These are phyloP conservation scores for Ridgeia piscesae DNA, from an alignment of 1,140 invertebrate species.

Conservation along the genomic window DNA sequence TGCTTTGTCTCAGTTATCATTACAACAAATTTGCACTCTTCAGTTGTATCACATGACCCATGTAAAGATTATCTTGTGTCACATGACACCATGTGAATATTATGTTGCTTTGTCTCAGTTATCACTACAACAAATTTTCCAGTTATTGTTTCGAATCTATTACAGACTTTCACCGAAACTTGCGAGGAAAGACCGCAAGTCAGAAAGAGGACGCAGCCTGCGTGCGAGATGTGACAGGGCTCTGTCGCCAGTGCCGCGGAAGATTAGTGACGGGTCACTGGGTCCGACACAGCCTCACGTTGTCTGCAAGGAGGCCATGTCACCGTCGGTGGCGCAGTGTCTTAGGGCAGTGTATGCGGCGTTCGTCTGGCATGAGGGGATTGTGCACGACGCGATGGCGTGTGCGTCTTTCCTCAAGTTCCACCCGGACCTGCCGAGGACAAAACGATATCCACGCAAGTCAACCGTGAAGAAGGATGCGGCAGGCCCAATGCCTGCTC, in stretches of 20 bases:
- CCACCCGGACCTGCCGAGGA: conserved; percentile 73
- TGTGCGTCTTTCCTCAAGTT: conserved; percentile 95
- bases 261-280: conserved; percentile 38
- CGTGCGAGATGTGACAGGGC: conserved; percentile 65
- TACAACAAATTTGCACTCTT: no score
- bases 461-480: neutral
- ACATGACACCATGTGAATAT: no score
- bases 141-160: no score
- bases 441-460: neutral
- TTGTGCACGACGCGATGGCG: conserved; percentile 96
- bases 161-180: conserved; percentile 67
- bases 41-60: no score
- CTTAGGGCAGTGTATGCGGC: conserved; percentile 91
- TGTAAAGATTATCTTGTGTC: no score
- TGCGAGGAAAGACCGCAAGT: conserved; percentile 63
- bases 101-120: no score
- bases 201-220: conserved; percentile 44
- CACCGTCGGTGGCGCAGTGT: conserved; percentile 90
- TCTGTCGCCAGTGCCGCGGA: conserved; percentile 62
- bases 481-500: neutral
- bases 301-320: conserved; percentile 70
- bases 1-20: no score
- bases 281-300: conserved; percentile 33
- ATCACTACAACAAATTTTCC: no score
- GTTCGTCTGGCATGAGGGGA: conserved; percentile 94